A percentile compares a stretch with the other conserved stretches of the same genome.
These are phyloP conservation scores for Venustaconcha ellipsiformis DNA, from an alignment of 1,140 invertebrate genomes.

Conservation along the genomic window DNA sequence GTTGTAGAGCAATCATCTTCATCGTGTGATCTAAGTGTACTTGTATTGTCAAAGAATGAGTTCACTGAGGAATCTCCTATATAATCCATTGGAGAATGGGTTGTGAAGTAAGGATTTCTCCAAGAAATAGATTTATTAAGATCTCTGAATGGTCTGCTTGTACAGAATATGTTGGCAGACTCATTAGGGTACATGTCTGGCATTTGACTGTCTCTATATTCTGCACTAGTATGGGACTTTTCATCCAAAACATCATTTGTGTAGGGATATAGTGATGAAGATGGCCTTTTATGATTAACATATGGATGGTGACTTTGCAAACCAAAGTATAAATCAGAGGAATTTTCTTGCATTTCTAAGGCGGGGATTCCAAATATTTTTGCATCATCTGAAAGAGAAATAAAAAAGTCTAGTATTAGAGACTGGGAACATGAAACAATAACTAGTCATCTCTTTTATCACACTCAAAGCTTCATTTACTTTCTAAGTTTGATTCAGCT, in stretches of 20 bases:
- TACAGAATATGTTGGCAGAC: constrained; percentile 8
- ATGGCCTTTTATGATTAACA: constrained; percentile 15
- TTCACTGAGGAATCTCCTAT: constrained; percentile 24
- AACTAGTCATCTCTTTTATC: no score
- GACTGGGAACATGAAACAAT: no score
- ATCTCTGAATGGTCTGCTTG: constrained; percentile 10
- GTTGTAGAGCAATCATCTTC: constrained; percentile 36
- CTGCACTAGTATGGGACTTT: background rate
- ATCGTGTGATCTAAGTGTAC: constrained; percentile 2
- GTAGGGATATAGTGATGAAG: constrained; percentile 12
- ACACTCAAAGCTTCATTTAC: no score
- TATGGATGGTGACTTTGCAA: background rate
- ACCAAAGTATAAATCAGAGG: background rate
- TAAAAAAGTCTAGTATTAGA: background rate
- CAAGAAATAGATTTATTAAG: constrained; percentile 11
- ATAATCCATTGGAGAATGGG: constrained; percentile 19
- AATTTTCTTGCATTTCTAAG: constrained; percentile 22
- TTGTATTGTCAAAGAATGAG: constrained; percentile 33
- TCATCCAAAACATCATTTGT: background rate
- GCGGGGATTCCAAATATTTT: constrained; percentile 28
- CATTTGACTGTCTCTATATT: constrained; percentile 5
- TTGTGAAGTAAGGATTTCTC: constrained; percentile 14
- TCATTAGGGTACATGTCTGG: constrained; percentile 16
- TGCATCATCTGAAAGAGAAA: constrained; percentile 30
- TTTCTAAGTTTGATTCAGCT: no score